Percentiles rank a stretch among this genome's conserved stretches.
Conservation (phyloP, 2,113 vertebrate species). For the Stigmatopora argus region DNA sequence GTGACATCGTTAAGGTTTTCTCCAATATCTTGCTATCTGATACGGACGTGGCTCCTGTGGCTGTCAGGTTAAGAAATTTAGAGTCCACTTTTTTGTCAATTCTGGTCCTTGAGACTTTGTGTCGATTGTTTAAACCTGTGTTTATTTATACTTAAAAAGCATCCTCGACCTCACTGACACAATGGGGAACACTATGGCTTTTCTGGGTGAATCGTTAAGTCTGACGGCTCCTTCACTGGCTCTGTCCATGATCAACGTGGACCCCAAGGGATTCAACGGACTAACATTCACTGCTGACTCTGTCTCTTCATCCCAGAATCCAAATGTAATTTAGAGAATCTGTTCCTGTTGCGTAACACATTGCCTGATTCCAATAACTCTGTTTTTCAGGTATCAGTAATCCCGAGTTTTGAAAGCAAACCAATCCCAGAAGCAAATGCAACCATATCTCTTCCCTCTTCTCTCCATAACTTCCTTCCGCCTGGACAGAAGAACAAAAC, state of each 20-base stretch:
- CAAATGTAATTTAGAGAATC: constrained; percentile 66
- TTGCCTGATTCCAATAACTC: background rate
- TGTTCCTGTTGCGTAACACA: background rate
- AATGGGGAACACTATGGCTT: constrained; percentile 74
- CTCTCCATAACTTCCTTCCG: constrained; percentile 57
- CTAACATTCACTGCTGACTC: constrained; percentile 74
- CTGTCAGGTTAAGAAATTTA: constrained; percentile 50
- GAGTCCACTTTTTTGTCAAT: background rate
- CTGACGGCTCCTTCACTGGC: constrained; percentile 65
- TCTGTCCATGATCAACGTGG: constrained; percentile 65
- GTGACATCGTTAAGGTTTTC: constrained; percentile 50
- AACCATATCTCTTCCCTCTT: constrained; percentile 75
- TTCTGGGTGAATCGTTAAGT: constrained; percentile 53
- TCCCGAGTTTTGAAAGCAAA: constrained; percentile 47
- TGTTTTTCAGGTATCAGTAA: constrained; percentile 67
- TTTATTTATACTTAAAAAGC: constrained; percentile 53
- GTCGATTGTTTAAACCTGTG: background rate
- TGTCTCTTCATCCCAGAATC: constrained; percentile 42
- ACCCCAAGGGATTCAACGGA: constrained; percentile 67
- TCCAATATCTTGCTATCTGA: constrained; percentile 54
- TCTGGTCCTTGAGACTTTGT: background rate
- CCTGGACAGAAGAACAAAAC: constrained; percentile 35
- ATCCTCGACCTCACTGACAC: constrained; percentile 74
- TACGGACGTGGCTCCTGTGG: constrained; percentile 44
- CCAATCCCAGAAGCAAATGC: constrained; percentile 47